Evolutionary conservation across 2,797 vertebrate species (phyloP).

Genomic region (Labroides dimidiatus): DNA sequence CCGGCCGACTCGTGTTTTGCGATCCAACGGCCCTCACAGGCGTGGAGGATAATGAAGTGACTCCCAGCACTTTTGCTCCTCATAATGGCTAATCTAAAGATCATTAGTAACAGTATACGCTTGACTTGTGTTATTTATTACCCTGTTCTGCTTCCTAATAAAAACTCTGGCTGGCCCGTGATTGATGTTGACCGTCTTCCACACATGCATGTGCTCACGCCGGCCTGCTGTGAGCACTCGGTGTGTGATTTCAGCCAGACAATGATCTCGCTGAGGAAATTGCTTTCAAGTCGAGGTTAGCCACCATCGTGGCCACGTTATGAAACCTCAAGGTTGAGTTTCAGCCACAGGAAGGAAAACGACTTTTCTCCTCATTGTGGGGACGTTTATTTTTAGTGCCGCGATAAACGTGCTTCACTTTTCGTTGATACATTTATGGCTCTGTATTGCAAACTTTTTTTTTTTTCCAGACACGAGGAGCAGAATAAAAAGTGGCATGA

Average conservation of each 20-base stretch:
- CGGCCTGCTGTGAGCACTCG: conserved; percentile 32
- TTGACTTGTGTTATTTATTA: conserved; percentile 79
- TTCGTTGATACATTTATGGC: conserved; percentile 18
- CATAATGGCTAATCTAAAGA: conserved; percentile 82
- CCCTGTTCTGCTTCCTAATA: conserved; percentile 76
- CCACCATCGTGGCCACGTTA: conserved; percentile 51
- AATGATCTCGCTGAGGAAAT: conserved; percentile 70
- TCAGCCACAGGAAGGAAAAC: conserved; percentile 22
- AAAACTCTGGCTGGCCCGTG: conserved; percentile 62
- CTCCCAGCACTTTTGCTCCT: conserved; percentile 77
- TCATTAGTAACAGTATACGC: conserved; percentile 79
- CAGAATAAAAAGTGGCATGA: background rate
- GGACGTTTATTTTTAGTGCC: conserved; percentile 11
- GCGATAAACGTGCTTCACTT: conserved; percentile 12
- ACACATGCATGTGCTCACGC: conserved; percentile 49
- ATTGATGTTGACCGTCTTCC: conserved; percentile 66
- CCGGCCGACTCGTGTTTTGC: conserved; percentile 42
- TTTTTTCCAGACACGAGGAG: background rate
- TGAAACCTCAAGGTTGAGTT: conserved; percentile 63
- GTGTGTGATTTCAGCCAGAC: conserved; percentile 51
- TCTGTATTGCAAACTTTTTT: background rate
- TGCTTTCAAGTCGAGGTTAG: conserved; percentile 57
- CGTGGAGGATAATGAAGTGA: conserved; percentile 81
- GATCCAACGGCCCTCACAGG: conserved; percentile 48
- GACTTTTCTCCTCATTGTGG: conserved; percentile 3